A percentile compares a stretch with the other conserved stretches of the same genome.
Evolutionary conservation across 1,140 invertebrate species (phyloP).

Genomic region (Orchesella cincta): DNA sequence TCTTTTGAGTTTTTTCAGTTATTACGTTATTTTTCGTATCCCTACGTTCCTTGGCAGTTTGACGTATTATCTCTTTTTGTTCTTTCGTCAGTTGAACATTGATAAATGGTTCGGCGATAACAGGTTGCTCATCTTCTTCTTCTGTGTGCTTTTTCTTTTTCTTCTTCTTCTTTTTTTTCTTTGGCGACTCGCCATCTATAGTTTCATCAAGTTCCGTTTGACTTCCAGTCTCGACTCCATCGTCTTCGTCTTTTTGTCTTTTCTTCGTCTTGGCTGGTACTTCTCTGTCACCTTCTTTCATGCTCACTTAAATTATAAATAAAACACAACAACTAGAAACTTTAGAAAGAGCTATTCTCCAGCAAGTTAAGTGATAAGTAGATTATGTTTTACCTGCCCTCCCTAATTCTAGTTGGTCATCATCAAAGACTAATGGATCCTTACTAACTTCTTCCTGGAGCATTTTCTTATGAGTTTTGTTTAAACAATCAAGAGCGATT

Average conservation of each 20-base stretch:
- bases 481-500: not conserved
- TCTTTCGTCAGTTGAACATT: not conserved
- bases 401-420: not conserved
- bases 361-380: not conserved
- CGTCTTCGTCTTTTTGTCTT: not conserved
- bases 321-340: not conserved
- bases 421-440: not conserved
- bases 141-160: no score
- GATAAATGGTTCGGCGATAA: not conserved
- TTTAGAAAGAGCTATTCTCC: not conserved
- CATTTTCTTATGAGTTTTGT: slow-evolving; percentile 13
- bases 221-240: no score
- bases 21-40: not conserved
- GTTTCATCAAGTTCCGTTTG: not conserved
- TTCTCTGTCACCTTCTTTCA: not conserved
- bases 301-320: not conserved
- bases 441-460: not conserved
- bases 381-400: not conserved
- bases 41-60: no score
- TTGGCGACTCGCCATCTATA: not conserved
- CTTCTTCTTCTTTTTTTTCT: slow-evolving; percentile 13
- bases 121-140: no score
- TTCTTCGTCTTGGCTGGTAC: slow-evolving; percentile 21
- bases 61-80: not conserved
- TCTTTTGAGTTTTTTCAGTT: not conserved